Conservation (phyloP, 2,797 vertebrate species). For the Nannoperca obscura region DNA sequence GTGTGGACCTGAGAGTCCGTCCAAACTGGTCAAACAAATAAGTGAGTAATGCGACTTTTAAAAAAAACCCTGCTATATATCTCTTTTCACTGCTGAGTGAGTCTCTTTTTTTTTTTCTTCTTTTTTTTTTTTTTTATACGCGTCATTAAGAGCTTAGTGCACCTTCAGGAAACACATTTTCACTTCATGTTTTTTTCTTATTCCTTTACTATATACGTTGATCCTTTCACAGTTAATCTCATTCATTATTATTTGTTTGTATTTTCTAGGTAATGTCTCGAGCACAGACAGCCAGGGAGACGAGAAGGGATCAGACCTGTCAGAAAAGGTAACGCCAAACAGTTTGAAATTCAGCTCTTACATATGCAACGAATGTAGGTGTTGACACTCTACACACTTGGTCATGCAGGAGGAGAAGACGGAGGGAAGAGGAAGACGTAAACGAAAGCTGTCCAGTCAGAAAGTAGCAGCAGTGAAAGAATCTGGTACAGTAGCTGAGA, state of each 20-base stretch:
- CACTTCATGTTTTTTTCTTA: neutral
- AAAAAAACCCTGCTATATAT: too few relatives aligned
- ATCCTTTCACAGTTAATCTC: neutral
- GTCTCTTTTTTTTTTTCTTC: too few relatives aligned
- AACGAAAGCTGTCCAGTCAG: conserved; percentile 67
- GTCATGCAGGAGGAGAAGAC: conserved; percentile 75
- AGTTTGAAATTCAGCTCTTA: neutral
- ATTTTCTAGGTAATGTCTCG: conserved; percentile 73
- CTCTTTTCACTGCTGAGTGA: too few relatives aligned
- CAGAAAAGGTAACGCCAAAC: conserved; percentile 70
- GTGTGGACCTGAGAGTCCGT: conserved; percentile 32
- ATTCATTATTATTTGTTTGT: neutral
- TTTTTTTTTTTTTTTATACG: too few relatives aligned
- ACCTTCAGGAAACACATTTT: neutral
- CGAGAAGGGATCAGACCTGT: conserved; percentile 68
- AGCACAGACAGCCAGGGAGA: conserved; percentile 75
- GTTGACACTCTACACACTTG: too few relatives aligned
- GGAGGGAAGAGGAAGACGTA: conserved; percentile 66
- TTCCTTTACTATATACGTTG: accelerated
- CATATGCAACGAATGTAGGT: neutral
- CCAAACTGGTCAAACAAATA: conserved; percentile 70
- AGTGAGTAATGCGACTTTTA: too few relatives aligned
- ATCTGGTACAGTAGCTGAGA: conserved; percentile 52
- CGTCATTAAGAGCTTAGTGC: neutral
- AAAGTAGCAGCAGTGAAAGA: conserved; percentile 53